Conservation (phyloP, 2,113 vertebrate genomes). For the Lynx canadensis region DNA sequence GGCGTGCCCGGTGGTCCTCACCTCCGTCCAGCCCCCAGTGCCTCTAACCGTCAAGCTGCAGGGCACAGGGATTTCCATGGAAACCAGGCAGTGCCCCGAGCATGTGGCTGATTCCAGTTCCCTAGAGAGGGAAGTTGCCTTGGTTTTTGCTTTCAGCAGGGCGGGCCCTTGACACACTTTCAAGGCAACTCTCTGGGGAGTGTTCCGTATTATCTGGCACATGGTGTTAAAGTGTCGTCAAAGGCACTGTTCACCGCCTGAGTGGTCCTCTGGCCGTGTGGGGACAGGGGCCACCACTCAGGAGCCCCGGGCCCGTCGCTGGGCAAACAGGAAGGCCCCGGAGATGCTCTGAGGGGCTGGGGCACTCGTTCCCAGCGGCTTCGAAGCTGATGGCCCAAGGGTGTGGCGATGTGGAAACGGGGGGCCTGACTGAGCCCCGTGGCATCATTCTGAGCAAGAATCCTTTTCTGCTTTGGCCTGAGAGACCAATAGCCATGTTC, state of each 20-base stretch:
- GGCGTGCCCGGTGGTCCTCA: neutral
- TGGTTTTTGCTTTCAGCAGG: neutral
- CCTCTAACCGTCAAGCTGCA: neutral
- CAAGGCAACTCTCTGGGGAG: neutral
- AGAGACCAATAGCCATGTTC: neutral
- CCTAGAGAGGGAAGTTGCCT: neutral
- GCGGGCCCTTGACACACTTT: neutral
- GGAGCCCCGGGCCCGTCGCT: neutral
- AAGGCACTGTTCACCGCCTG: neutral
- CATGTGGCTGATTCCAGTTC: neutral
- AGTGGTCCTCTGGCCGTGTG: rapidly evolving
- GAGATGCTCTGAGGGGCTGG: rapidly evolving
- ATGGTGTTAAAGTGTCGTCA: rapidly evolving
- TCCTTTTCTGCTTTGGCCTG: neutral
- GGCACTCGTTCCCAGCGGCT: rapidly evolving
- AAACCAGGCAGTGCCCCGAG: constrained; percentile 38
- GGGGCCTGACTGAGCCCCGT: rapidly evolving
- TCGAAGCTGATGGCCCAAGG: neutral
- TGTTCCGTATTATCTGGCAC: neutral
- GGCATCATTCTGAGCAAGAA: too few relatives aligned
- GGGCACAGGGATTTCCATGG: constrained; percentile 52
- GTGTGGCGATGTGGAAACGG: rapidly evolving
- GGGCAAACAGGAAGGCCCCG: rapidly evolving
- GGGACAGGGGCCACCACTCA: neutral
- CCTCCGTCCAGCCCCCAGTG: too few relatives aligned